These are phyloP conservation scores for Drosophila sordidapex DNA, from an alignment of 2,888 invertebrate species.

Conservation along the genomic window DNA sequence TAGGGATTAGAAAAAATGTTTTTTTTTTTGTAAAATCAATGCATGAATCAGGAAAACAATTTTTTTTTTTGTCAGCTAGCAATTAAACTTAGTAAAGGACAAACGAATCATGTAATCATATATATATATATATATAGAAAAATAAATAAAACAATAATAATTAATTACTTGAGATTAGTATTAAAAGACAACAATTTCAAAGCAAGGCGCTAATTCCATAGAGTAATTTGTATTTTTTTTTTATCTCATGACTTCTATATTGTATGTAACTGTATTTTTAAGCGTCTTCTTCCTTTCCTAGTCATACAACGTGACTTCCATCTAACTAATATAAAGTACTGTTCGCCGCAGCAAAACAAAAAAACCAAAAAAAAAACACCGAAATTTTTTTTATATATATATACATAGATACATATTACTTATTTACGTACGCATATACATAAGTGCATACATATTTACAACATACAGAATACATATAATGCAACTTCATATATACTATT, in stretches of 20 bases:
- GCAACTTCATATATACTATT: conserved; percentile 25
- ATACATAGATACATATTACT: conserved; percentile 18
- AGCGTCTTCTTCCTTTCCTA: conserved; percentile 26
- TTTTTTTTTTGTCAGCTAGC: conserved; percentile 39
- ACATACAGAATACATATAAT: conserved; percentile 26
- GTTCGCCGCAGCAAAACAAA: conserved; percentile 7
- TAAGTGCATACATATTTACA: conserved; percentile 27
- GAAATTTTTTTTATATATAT: conserved; percentile 33
- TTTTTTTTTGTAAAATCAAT: conserved; percentile 43
- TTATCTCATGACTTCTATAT: conserved; percentile 3
- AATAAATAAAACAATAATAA: conserved; percentile 17
- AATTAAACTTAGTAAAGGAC: conserved; percentile 23
- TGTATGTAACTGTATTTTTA: conserved; percentile 2
- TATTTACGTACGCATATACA: conserved; percentile 22
- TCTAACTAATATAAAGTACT: conserved; percentile 23
- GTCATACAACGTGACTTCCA: conserved; percentile 21
- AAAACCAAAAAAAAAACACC: not conserved
- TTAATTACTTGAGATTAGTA: conserved; percentile 22
- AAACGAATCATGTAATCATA: conserved; percentile 25
- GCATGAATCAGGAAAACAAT: conserved; percentile 42
- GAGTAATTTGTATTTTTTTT: conserved; percentile 6
- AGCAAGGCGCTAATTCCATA: conserved; percentile 14
- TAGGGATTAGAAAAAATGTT: conserved; percentile 62
- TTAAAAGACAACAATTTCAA: conserved; percentile 7
- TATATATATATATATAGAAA: conserved; percentile 16